These are phyloP conservation scores for Tretioscincus oriximinensis DNA, from an alignment of 2,113 vertebrate genomes.

Conservation along the genomic window DNA sequence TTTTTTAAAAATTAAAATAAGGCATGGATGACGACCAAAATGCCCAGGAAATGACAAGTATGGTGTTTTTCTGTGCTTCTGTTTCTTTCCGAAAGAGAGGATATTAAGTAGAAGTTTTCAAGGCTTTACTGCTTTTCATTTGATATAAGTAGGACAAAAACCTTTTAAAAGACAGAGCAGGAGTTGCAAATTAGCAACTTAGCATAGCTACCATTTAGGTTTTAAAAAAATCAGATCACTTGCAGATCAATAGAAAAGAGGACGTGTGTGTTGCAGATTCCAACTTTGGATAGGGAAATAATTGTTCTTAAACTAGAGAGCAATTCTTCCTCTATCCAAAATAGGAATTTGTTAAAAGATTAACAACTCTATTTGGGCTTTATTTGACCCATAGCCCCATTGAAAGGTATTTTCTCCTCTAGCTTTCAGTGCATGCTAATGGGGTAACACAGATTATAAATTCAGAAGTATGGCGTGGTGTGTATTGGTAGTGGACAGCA, in stretches of 20 bases:
- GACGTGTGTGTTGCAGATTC: background rate
- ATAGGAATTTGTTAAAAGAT: too few species aligned
- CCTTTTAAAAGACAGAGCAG: background rate
- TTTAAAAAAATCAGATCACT: background rate
- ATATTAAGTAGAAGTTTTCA: background rate
- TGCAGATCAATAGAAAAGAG: background rate
- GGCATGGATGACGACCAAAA: background rate
- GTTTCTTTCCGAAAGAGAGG: conserved; percentile 8
- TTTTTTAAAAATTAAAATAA: background rate
- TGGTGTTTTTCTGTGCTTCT: background rate
- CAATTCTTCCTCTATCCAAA: too few species aligned
- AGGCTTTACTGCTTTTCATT: background rate
- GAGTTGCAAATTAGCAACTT: background rate
- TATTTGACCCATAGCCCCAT: too few species aligned
- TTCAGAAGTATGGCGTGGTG: background rate
- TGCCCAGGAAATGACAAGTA: background rate
- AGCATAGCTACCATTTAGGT: background rate
- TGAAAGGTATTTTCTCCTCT: background rate
- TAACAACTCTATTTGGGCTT: too few species aligned
- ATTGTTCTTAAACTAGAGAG: too few species aligned
- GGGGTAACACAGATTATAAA: background rate
- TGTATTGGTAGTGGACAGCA: background rate
- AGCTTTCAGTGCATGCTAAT: background rate
- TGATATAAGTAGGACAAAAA: background rate
- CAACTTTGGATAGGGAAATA: background rate